Percentiles rank a stretch among this genome's conserved stretches.
Evolutionary conservation across 2,888 invertebrate species (phyloP).

Genomic region (Drosophila prostipennis): DNA sequence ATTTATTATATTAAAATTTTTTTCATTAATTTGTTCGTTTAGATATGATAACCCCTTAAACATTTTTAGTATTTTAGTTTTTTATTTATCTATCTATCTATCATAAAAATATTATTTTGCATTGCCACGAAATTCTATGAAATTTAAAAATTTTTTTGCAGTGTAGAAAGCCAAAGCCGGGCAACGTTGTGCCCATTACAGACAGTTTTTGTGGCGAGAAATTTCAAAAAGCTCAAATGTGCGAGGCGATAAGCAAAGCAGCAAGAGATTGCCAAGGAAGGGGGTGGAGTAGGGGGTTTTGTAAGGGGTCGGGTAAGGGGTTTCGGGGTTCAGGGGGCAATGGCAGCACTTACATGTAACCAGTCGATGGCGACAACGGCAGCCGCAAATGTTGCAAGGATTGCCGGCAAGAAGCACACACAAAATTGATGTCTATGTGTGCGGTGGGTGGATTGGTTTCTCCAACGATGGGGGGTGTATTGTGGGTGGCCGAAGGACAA

Average conservation of each 20-base stretch:
- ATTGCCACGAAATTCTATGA: no score
- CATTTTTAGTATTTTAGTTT: no score
- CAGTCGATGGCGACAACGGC: slow-evolving; percentile 50
- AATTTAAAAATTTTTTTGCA: no score
- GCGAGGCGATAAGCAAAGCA: slow-evolving; percentile 77
- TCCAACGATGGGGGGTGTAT: background rate
- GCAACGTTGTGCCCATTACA: slow-evolving; percentile 66
- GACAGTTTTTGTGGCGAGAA: slow-evolving; percentile 59
- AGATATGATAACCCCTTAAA: no score
- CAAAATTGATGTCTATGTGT: slow-evolving; percentile 61
- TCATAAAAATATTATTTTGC: no score
- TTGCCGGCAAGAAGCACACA: slow-evolving; percentile 41
- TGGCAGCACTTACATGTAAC: slow-evolving; percentile 51
- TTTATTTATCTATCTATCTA: no score
- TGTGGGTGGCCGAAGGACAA: slow-evolving; percentile 15
- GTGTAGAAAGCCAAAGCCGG: slow-evolving; percentile 18
- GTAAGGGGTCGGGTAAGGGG: background rate
- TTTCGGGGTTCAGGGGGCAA: slow-evolving; percentile 10
- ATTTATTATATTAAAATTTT: background rate
- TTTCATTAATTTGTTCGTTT: background rate
- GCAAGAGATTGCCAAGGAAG: slow-evolving; percentile 39
- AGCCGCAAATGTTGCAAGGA: slow-evolving; percentile 48
- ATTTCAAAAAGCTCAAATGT: slow-evolving; percentile 70
- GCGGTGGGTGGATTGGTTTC: slow-evolving; percentile 1
- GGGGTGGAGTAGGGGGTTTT: background rate